Conservation (phyloP, 2,888 invertebrate genomes). For the Agrotis exclamationis region DNA sequence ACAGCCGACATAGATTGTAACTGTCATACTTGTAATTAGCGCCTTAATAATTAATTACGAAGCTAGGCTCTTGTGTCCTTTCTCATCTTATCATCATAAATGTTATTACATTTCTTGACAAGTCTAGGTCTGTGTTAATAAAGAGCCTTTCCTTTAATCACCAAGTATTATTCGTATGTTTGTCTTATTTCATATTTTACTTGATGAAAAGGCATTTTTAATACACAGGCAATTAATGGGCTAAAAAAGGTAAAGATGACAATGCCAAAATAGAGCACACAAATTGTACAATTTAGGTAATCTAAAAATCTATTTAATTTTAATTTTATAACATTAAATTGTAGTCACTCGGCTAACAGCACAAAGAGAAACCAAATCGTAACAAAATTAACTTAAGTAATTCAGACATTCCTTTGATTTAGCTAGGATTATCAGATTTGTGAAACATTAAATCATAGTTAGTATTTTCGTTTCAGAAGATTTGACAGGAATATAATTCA, state of each 20-base stretch:
- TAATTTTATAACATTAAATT: conserved; percentile 1
- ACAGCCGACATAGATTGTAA: conserved; percentile 34
- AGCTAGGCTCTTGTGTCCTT: conserved; percentile 15
- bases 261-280: background rate
- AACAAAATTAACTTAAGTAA: conserved; percentile 30
- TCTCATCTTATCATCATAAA: conserved; percentile 34
- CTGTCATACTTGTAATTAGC: conserved; percentile 42
- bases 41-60: conserved; percentile 44
- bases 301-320: conserved; percentile 7
- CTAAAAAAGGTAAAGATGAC: too few species aligned
- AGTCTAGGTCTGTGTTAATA: conserved; percentile 17
- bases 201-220: too few species aligned
- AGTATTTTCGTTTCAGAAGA: conserved; percentile 19
- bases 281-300: background rate
- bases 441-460: conserved; percentile 15
- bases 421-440: conserved; percentile 24
- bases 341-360: background rate
- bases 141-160: conserved; percentile 13
- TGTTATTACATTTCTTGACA: conserved; percentile 38
- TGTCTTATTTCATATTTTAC: background rate
- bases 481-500: conserved; percentile 11
- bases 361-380: conserved; percentile 32
- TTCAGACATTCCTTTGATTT: conserved; percentile 37
- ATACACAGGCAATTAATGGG: too few species aligned
- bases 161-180: background rate